Conservation (phyloP, 1,140 invertebrate genomes). For the Drosophila novamexicana region DNA sequence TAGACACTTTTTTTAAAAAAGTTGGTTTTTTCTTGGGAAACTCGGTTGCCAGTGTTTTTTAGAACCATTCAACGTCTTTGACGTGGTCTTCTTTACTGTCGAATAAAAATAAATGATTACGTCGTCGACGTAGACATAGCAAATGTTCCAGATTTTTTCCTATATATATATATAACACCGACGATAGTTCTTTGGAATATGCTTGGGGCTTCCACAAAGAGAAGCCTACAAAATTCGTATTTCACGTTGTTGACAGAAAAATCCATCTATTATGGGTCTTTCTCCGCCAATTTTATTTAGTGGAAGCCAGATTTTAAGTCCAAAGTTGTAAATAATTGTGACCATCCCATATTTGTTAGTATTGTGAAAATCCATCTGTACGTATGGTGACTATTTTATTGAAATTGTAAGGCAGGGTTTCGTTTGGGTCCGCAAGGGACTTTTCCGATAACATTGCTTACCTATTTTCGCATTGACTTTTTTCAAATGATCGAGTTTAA, state of each 20-base stretch:
- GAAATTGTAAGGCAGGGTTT: too few species aligned
- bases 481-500: too few species aligned
- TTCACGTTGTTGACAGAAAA: slow-evolving; percentile 71
- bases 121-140: too few species aligned
- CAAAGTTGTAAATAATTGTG: not conserved
- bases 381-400: too few species aligned
- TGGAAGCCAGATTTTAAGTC: slow-evolving; percentile 49
- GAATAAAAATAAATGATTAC: too few species aligned
- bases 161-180: slow-evolving; percentile 3
- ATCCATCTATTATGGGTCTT: slow-evolving; percentile 75
- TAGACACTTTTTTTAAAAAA: too few species aligned
- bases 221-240: slow-evolving; percentile 39
- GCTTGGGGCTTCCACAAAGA: slow-evolving; percentile 21
- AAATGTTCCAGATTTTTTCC: slow-evolving; percentile 13
- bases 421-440: too few species aligned
- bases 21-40: too few species aligned
- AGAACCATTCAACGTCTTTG: too few species aligned
- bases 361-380: slow-evolving; percentile 63
- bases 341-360: slow-evolving; percentile 41
- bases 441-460: too few species aligned
- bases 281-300: slow-evolving; percentile 81
- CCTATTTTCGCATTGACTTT: too few species aligned
- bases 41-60: too few species aligned
- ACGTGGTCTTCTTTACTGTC: not conserved
- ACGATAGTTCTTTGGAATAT: slow-evolving; percentile 35